Conservation (phyloP, 64 coral and sea anemone genomes). For the Actinia tenebrosa region DNA sequence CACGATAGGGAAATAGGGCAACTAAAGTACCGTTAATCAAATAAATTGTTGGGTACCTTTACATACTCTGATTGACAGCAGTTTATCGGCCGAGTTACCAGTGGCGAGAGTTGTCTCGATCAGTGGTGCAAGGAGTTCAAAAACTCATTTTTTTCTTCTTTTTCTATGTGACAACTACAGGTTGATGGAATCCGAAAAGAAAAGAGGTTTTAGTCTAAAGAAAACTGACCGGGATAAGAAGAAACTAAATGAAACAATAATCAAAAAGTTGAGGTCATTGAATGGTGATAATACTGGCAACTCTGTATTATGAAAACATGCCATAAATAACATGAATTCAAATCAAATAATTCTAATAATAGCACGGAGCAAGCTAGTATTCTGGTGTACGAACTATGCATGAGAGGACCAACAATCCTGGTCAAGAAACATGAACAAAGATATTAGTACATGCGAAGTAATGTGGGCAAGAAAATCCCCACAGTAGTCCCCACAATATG, state of each 20-base stretch:
- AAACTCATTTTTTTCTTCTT: too few relatives aligned
- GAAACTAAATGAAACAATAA: slow-evolving; percentile 89
- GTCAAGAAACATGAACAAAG: too few relatives aligned
- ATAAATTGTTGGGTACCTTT: too few relatives aligned
- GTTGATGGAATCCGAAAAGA: slow-evolving; percentile 88
- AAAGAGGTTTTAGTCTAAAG: slow-evolving; percentile 62
- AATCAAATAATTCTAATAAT: neutral
- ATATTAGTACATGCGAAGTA: too few relatives aligned
- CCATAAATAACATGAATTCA: neutral
- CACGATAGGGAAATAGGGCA: too few relatives aligned
- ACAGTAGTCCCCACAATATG: too few relatives aligned
- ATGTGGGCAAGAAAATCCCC: too few relatives aligned
- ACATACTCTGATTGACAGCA: too few relatives aligned
- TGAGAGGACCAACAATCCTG: neutral
- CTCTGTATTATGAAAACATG: slow-evolving; percentile 20
- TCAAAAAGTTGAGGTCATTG: slow-evolving; percentile 58
- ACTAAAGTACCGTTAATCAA: too few relatives aligned
- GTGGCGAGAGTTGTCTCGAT: too few relatives aligned
- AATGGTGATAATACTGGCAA: slow-evolving; percentile 58
- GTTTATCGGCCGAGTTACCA: too few relatives aligned
- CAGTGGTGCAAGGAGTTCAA: too few relatives aligned
- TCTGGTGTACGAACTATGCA: neutral
- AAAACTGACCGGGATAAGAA: slow-evolving; percentile 92
- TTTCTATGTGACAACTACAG: neutral
- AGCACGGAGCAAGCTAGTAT: neutral